These are phyloP conservation scores for Diprion similis DNA, from an alignment of 1,140 invertebrate genomes.

Conservation along the genomic window DNA sequence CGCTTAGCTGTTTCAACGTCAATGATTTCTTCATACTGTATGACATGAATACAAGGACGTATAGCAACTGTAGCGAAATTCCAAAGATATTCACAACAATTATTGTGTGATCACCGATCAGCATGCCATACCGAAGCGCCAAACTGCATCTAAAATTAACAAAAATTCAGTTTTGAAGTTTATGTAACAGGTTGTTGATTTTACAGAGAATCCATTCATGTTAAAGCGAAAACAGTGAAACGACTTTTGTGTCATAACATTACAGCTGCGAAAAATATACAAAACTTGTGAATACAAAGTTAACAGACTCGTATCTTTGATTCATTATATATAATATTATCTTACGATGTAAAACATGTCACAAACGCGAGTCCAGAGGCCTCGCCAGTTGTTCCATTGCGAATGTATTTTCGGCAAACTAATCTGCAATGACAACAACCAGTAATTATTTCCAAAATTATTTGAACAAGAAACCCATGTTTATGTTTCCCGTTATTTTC, in stretches of 20 bases:
- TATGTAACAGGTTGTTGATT: not conserved
- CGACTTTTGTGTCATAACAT: not conserved
- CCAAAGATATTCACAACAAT: conserved; percentile 75
- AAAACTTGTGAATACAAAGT: conserved; percentile 16
- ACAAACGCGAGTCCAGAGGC: conserved; percentile 77
- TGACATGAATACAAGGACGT: conserved; percentile 68
- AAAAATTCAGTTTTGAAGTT: conserved; percentile 18
- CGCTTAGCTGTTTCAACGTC: conserved; percentile 59
- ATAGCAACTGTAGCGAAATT: conserved; percentile 68
- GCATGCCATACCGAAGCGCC: conserved; percentile 74
- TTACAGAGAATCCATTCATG: not conserved
- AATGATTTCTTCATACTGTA: conserved; percentile 69
- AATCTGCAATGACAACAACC: conserved; percentile 63
- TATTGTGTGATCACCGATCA: conserved; percentile 71
- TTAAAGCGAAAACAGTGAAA: not conserved
- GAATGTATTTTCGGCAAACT: conserved; percentile 72
- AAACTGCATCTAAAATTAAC: conserved; percentile 65
- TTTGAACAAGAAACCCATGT: conserved; percentile 34
- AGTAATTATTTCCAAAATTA: conserved; percentile 32
- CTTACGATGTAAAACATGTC: conserved; percentile 79
- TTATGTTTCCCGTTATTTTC: not conserved
- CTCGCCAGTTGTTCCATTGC: conserved; percentile 72
- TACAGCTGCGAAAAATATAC: not conserved
- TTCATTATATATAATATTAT: conserved; percentile 36
- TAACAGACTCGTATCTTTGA: not conserved